Conservation (phyloP, 2,888 invertebrate genomes). For the Drosophila picticornis region DNA sequence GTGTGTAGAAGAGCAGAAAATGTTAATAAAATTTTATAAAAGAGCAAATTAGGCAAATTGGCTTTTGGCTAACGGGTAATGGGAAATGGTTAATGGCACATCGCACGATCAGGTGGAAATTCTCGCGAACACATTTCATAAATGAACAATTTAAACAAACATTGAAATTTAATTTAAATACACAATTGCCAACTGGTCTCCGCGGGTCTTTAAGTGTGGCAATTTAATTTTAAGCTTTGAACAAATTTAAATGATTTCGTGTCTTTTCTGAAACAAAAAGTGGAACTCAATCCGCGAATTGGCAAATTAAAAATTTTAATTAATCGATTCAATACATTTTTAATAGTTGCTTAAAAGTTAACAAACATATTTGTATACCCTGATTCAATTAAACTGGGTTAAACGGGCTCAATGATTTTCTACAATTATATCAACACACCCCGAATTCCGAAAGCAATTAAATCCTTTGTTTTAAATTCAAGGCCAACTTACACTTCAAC, state of each 20-base stretch:
- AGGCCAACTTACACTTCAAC: not conserved
- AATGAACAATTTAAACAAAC: constrained; percentile 39
- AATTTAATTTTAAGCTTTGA: not conserved
- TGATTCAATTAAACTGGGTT: not conserved
- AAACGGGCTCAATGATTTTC: not conserved
- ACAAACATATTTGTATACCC: not conserved
- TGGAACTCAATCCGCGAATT: not conserved
- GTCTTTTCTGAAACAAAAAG: not conserved
- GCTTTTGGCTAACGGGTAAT: constrained; percentile 18
- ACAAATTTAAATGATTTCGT: not conserved
- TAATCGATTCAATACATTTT: not conserved
- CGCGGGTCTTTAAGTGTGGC: not conserved
- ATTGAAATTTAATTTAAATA: constrained; percentile 50
- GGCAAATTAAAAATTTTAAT: not conserved
- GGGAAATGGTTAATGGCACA: constrained; percentile 20
- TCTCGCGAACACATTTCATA: constrained; percentile 9
- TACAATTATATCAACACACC: not conserved
- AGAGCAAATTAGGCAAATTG: constrained; percentile 29
- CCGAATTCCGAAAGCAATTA: not conserved
- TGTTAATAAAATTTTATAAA: constrained; percentile 46
- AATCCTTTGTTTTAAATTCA: not conserved
- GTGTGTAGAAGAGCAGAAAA: constrained; percentile 14
- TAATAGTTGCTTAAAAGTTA: not conserved
- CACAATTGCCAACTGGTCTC: constrained; percentile 19
- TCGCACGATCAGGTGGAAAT: constrained; percentile 17